Conservation (phyloP, 2,797 vertebrate species). For the Sternotherus odoratus region DNA sequence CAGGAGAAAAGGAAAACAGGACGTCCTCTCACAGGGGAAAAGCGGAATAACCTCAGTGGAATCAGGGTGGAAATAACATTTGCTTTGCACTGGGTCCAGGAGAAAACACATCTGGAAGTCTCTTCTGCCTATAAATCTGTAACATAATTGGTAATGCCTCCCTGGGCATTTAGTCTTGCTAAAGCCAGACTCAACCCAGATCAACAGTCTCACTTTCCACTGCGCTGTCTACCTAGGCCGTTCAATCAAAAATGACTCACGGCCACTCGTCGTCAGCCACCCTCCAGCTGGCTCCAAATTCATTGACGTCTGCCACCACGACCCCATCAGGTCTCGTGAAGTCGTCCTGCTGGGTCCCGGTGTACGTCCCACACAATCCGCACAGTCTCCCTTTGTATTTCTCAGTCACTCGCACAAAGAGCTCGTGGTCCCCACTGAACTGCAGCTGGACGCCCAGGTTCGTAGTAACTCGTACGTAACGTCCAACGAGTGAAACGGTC, state of each 20-base stretch:
- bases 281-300: conserved; percentile 74
- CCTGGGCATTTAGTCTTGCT: too few species aligned
- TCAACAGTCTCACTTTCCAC: too few species aligned
- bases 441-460: conserved; percentile 71
- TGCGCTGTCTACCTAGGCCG: background rate
- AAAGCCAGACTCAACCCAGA: too few species aligned
- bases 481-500: background rate
- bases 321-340: conserved; percentile 63
- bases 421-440: conserved; percentile 57
- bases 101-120: too few species aligned
- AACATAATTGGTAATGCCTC: too few species aligned
- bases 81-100: too few species aligned
- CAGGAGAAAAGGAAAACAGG: too few species aligned
- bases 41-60: too few species aligned
- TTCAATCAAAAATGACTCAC: conserved; percentile 76
- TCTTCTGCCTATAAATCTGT: too few species aligned
- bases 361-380: conserved; percentile 81
- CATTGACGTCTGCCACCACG: conserved; percentile 17
- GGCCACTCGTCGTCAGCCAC: conserved; percentile 51
- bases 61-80: too few species aligned
- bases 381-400: conserved; percentile 66
- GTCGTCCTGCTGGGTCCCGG: conserved; percentile 72
- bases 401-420: conserved; percentile 74
- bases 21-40: too few species aligned
- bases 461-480: conserved; percentile 44